Percentiles rank a stretch among this genome's conserved stretches.
These are phyloP conservation scores for Heteromurus nitidus DNA, from an alignment of 2,888 invertebrate species.

Conservation along the genomic window DNA sequence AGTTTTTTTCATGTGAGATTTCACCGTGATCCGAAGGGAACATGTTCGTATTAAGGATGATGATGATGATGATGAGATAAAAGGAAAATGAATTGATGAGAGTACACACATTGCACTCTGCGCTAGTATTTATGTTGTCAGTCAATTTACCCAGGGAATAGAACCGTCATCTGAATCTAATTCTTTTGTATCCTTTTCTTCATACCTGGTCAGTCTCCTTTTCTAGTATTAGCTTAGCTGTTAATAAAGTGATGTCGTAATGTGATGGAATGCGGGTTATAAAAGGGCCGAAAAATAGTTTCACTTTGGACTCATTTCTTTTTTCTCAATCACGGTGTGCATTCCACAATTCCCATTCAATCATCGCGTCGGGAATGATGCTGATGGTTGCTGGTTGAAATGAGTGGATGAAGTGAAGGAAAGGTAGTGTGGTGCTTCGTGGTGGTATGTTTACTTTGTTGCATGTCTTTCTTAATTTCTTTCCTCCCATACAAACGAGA, in stretches of 20 bases:
- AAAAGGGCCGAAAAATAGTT: slow-evolving; percentile 43
- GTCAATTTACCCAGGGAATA: slow-evolving; percentile 33
- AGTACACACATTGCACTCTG: too few species aligned
- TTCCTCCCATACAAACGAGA: slow-evolving; percentile 43
- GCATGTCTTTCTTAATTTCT: slow-evolving; percentile 42
- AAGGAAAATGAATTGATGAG: slow-evolving; percentile 12
- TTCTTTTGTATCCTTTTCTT: background rate
- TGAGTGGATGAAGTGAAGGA: slow-evolving; percentile 5
- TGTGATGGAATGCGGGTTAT: slow-evolving; percentile 26
- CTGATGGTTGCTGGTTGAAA: background rate
- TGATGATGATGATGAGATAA: background rate
- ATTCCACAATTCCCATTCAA: slow-evolving; percentile 40
- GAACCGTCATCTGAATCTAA: slow-evolving; percentile 13
- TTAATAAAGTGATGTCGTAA: slow-evolving; percentile 13
- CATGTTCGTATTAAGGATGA: background rate
- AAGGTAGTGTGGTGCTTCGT: slow-evolving; percentile 25
- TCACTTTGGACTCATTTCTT: slow-evolving; percentile 32
- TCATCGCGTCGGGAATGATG: slow-evolving; percentile 5
- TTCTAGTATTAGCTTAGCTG: background rate
- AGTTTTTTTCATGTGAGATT: slow-evolving; percentile 18
- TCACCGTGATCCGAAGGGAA: slow-evolving; percentile 2
- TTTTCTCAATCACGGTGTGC: slow-evolving; percentile 27
- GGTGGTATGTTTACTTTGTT: slow-evolving; percentile 57
- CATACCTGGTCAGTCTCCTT: background rate
- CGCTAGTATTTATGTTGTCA: slow-evolving; percentile 49